Evolutionary conservation across 2,888 invertebrate species (phyloP).

Genomic region (Temnothorax rugatulus): DNA sequence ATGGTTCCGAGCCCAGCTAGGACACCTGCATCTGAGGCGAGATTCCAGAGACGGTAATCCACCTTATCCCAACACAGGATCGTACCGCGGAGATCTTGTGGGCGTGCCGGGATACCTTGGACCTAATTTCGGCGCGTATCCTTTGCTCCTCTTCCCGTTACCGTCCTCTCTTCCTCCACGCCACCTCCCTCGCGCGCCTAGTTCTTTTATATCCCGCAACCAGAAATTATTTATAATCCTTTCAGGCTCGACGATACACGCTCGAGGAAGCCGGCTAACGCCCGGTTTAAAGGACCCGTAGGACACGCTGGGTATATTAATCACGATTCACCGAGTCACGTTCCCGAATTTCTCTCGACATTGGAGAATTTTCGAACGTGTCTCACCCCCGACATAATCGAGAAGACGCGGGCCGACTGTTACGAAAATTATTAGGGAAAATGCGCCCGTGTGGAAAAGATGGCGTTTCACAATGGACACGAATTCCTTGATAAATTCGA

Average conservation of each 20-base stretch:
- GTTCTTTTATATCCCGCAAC: constrained; percentile 10
- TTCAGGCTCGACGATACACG: neutral
- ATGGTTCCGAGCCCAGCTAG: neutral
- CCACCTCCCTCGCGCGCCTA: neutral
- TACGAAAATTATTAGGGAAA: constrained; percentile 4
- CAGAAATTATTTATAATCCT: constrained; percentile 40
- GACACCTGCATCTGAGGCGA: constrained; percentile 66
- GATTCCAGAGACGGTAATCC: constrained; percentile 73
- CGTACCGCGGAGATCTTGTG: constrained; percentile 60
- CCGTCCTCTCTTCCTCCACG: neutral
- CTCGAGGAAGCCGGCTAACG: constrained; percentile 12
- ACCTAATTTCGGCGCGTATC: constrained; percentile 30
- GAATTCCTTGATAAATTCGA: neutral
- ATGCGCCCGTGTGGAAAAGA: neutral
- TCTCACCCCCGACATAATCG: neutral
- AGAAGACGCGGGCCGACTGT: neutral
- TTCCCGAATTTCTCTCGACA: constrained; percentile 1
- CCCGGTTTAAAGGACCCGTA: constrained; percentile 20
- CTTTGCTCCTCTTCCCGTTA: constrained; percentile 19
- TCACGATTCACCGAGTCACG: constrained; percentile 22
- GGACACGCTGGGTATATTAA: constrained; percentile 21
- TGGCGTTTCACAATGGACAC: neutral
- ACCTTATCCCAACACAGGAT: constrained; percentile 77
- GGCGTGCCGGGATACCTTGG: constrained; percentile 64
- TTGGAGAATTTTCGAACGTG: constrained; percentile 6